These are phyloP conservation scores for Nymphalis io DNA, from an alignment of 1,140 invertebrate species.

Conservation along the genomic window DNA sequence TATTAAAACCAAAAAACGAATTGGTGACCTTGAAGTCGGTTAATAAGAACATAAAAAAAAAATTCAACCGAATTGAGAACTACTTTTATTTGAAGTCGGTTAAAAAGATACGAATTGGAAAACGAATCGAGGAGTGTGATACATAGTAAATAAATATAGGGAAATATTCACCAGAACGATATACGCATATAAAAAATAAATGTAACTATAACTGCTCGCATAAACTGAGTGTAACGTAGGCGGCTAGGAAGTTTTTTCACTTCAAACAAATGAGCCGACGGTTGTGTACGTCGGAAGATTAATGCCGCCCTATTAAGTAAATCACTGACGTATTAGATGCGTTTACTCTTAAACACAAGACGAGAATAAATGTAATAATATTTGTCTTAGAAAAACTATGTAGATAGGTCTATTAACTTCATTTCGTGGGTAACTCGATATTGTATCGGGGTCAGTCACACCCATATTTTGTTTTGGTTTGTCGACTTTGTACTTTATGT, in stretches of 20 bases:
- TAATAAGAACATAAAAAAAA: too few relatives aligned
- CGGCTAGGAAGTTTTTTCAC: constrained; percentile 1
- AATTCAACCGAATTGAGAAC: too few relatives aligned
- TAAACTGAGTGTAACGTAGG: not conserved
- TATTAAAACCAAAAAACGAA: too few relatives aligned
- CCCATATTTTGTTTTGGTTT: too few relatives aligned
- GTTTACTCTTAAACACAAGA: constrained; percentile 19
- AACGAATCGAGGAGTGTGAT: too few relatives aligned
- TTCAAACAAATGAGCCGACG: not conserved
- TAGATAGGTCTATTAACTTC: not conserved
- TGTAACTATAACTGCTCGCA: not conserved
- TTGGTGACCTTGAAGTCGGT: too few relatives aligned
- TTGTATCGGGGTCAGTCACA: not conserved
- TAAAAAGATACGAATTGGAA: too few relatives aligned
- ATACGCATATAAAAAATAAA: too few relatives aligned
- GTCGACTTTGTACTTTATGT: too few relatives aligned
- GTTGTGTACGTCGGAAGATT: not conserved
- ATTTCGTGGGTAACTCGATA: not conserved
- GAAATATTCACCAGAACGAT: too few relatives aligned
- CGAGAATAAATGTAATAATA: not conserved
- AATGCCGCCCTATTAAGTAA: constrained; percentile 6
- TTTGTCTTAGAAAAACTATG: constrained; percentile 9
- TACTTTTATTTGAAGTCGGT: too few relatives aligned
- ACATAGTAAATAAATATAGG: too few relatives aligned
- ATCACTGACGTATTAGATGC: constrained; percentile 18